These are phyloP conservation scores for Halictus rubicundus DNA, from an alignment of 1,140 invertebrate species.

Conservation along the genomic window DNA sequence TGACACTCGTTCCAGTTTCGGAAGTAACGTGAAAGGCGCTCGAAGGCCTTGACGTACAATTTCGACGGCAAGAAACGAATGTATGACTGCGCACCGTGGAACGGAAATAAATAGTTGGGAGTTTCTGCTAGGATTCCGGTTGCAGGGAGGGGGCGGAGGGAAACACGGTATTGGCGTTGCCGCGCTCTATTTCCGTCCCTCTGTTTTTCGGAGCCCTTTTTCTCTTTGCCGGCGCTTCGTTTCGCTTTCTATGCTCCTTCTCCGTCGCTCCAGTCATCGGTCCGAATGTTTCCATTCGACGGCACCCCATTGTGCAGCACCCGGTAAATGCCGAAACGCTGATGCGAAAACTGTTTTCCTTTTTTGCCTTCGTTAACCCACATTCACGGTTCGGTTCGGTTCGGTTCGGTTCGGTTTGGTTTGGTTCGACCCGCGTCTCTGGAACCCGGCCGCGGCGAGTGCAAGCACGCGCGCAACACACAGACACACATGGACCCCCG, in stretches of 20 bases:
- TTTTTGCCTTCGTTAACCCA: slow-evolving; percentile 75
- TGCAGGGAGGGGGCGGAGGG: slow-evolving; percentile 1
- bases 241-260: slow-evolving; percentile 35
- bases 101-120: slow-evolving; percentile 35
- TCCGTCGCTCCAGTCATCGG: slow-evolving; percentile 10
- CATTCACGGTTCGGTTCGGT: slow-evolving; percentile 62
- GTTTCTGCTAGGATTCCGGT: slow-evolving; percentile 38
- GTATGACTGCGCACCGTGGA: slow-evolving; percentile 5
- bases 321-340: slow-evolving; percentile 66
- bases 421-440: slow-evolving; percentile 2
- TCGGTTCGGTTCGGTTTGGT: neutral
- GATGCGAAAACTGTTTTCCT: slow-evolving; percentile 68
- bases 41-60: neutral
- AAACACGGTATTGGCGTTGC: slow-evolving; percentile 47
- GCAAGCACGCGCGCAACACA: neutral
- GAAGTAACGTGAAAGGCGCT: neutral
- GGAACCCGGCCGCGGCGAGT: neutral
- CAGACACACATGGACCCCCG: neutral
- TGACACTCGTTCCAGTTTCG: neutral
- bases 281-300: slow-evolving; percentile 66
- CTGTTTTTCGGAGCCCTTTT: slow-evolving; percentile 47
- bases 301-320: slow-evolving; percentile 57
- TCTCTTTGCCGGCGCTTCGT: slow-evolving; percentile 38
- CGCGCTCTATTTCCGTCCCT: slow-evolving; percentile 54
- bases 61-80: neutral